These are phyloP conservation scores for Ernsta delagoae DNA, from an alignment of 2,888 invertebrate genomes.

Conservation along the genomic window DNA sequence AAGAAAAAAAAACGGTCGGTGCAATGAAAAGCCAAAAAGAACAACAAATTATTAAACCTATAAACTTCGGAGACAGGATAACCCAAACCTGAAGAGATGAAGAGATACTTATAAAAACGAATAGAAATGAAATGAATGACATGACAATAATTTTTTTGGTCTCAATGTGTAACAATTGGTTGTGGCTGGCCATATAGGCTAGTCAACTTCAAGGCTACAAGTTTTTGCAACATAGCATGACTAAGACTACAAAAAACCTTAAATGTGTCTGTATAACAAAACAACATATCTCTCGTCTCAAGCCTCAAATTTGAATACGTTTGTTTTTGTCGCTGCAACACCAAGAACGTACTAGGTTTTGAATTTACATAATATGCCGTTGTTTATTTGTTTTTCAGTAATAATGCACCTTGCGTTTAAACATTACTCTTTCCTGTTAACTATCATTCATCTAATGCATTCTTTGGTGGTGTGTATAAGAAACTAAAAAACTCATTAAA, in stretches of 20 bases:
- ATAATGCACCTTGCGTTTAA: no score
- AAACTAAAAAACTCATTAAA: no score
- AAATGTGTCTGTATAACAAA: conserved; percentile 30
- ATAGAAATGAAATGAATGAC: no score
- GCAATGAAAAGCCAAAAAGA: background rate
- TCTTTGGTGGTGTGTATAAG: background rate
- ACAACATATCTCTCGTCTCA: conserved; percentile 22
- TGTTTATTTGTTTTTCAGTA: background rate
- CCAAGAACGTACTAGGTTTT: background rate
- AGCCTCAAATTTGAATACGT: conserved; percentile 22
- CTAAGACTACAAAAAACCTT: conserved; percentile 60
- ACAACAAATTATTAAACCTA: background rate
- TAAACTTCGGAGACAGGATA: conserved; percentile 2
- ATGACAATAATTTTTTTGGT: conserved; percentile 43
- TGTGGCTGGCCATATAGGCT: conserved; percentile 56
- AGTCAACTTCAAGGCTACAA: conserved; percentile 66
- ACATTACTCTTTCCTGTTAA: background rate
- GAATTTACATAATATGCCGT: background rate
- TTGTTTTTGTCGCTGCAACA: conserved; percentile 16
- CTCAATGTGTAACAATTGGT: conserved; percentile 59
- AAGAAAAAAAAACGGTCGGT: no score
- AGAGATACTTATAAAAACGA: no score
- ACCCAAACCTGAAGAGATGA: background rate
- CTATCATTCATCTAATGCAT: background rate
- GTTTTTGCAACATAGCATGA: conserved; percentile 72